Conservation (phyloP, 92 coral and sea anemone species). For the Siderastrea siderea region DNA sequence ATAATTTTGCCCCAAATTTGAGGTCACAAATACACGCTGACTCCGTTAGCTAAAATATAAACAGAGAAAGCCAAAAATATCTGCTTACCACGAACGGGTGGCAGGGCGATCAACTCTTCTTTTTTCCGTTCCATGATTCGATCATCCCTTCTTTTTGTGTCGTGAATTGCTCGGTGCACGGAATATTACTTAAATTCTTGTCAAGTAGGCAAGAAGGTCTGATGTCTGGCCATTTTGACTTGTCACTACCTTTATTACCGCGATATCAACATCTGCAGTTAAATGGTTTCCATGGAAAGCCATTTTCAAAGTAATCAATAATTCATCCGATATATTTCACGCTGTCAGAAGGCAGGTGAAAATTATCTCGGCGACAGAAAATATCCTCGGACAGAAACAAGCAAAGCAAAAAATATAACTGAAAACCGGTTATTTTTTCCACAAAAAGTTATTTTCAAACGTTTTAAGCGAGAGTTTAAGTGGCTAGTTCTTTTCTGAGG, state of each 20-base stretch:
- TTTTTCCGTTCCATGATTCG: slow-evolving; percentile 26
- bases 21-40: background rate
- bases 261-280: slow-evolving; percentile 9
- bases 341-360: slow-evolving; percentile 15
- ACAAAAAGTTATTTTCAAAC: background rate
- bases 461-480: background rate
- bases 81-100: slow-evolving; percentile 48
- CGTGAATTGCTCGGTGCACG: background rate
- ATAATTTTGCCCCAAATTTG: background rate
- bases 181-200: slow-evolving; percentile 2
- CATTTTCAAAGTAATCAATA: slow-evolving; percentile 25
- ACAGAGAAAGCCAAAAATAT: background rate
- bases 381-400: background rate
- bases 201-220: background rate
- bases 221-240: slow-evolving; percentile 8
- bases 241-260: background rate
- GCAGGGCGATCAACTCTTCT: slow-evolving; percentile 46
- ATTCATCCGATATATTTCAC: slow-evolving; percentile 27
- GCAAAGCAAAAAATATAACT: background rate
- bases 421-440: background rate
- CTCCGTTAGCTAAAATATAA: background rate
- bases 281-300: slow-evolving; percentile 55
- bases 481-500: background rate
- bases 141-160: background rate
- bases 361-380: background rate